Base-by-base conservation (phyloP, 2,113 vertebrate species). In the Rhagologus leucostigma region DNA sequence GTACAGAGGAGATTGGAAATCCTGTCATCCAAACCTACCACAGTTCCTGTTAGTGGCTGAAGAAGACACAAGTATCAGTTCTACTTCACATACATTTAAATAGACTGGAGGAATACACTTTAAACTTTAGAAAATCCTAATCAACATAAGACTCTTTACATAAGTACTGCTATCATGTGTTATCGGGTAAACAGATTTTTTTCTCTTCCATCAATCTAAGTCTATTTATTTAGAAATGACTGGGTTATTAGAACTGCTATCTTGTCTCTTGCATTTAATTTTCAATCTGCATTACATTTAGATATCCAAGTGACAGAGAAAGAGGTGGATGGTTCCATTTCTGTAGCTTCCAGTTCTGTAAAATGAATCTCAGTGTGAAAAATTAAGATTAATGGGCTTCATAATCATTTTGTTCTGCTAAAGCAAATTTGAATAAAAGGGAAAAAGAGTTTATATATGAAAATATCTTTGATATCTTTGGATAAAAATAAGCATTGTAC, bases 371-470 rank as follows among this genome's bases (percentile, higher is more conserved):
- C 94, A 94, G 94, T 97, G 97, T 98, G 98, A 98, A 98, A 98
- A 98, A 98, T 97, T 91, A 98, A 98, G 98, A 98, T 98, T 98
- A 98, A 98, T 98, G 97, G 95, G 92, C 94, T 97, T 97, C 95
- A 96, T 98, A 98, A 98, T 98, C 84, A 96, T 81, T 97, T 96
- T 97, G 88, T 95, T 97, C 96, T 95, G 94, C 87, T 97, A 95
- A 97, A 97, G 77, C 93, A 79, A 90, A 96, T 97, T 96, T 97
- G 91, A 98, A 97, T 97, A 95, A 96, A 94, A 93, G 47, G 44
- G 68, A 12, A 88, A 85, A 95, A 59, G 39, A 86, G 56, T 83
- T 77, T 74, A 70, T 64, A 69, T 79, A 83, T 69, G 52, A 94
- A 96, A 96, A 95, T 37, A 88, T 55, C 84, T 92, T 91, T 92